Evolutionary conservation across 2,113 vertebrate species (phyloP).

Genomic region (Myotis lucifugus): DNA sequence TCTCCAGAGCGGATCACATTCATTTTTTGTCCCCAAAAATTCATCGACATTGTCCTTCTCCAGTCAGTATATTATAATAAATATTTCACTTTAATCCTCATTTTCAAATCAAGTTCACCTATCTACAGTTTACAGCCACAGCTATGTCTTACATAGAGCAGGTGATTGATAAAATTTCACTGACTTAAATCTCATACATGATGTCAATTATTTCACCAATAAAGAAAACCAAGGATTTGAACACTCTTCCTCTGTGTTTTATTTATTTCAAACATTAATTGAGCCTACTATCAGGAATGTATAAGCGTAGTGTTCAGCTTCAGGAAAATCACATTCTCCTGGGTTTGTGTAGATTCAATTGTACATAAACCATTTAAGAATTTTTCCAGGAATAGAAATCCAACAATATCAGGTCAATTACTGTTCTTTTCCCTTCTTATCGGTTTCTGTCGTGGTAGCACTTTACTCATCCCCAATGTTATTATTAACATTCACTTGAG

Average conservation of each 20-base stretch:
- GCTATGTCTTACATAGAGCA: not conserved
- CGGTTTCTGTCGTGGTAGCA: not conserved
- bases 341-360: not conserved
- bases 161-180: not conserved
- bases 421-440: not conserved
- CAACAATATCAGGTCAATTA: not conserved
- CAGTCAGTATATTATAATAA: not conserved
- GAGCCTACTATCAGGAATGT: not conserved
- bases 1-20: not conserved
- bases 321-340: not conserved
- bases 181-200: not conserved
- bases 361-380: not conserved
- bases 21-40: not conserved
- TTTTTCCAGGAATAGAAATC: not conserved
- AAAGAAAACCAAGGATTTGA: not conserved
- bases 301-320: not conserved
- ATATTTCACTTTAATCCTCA: not conserved
- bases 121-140: not conserved
- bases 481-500: not conserved
- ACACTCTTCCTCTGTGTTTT: not conserved
- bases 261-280: not conserved
- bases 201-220: not conserved
- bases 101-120: not conserved
- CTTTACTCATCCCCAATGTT: not conserved
- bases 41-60: not conserved